These are phyloP conservation scores for Mormyrus hasselquistii DNA, from an alignment of 2,797 vertebrate genomes.

Conservation along the genomic window DNA sequence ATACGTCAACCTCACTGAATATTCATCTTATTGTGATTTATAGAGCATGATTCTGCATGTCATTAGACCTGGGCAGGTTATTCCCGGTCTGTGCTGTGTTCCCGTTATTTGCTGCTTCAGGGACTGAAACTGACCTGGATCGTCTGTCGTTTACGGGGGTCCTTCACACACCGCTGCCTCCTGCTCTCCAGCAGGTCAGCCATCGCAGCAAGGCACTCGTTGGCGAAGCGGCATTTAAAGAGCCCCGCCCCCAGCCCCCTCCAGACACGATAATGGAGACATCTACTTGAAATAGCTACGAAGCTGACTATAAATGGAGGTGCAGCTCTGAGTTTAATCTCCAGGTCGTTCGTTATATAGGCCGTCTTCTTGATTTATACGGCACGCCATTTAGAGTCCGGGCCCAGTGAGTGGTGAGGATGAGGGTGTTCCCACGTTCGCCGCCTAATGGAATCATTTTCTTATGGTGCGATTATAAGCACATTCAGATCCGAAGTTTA, in stretches of 20 bases:
- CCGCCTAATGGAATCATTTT: not conserved
- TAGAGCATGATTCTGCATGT: not conserved
- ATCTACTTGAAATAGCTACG: conserved; percentile 3
- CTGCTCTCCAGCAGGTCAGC: not conserved
- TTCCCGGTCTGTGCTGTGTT: not conserved
- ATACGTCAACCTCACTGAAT: not conserved
- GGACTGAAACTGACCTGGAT: not conserved
- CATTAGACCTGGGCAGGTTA: not conserved
- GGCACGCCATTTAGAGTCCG: not conserved
- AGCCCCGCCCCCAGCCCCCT: not conserved
- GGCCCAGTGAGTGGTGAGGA: not conserved
- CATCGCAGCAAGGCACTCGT: not conserved
- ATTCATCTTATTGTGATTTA: not conserved
- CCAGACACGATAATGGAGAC: not conserved
- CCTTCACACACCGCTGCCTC: not conserved
- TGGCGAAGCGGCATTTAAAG: not conserved
- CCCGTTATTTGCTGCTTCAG: not conserved
- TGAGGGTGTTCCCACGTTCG: not conserved
- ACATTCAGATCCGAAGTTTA: not conserved
- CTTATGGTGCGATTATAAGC: not conserved
- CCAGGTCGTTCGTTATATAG: not conserved
- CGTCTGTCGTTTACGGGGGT: not conserved
- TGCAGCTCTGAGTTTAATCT: not conserved
- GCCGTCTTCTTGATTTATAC: not conserved
- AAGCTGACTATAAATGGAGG: not conserved